A percentile compares a stretch with the other conserved stretches of the same genome.
These are phyloP conservation scores for Aleiodes sp. DNA, from an alignment of 1,140 invertebrate genomes.

Conservation along the genomic window DNA sequence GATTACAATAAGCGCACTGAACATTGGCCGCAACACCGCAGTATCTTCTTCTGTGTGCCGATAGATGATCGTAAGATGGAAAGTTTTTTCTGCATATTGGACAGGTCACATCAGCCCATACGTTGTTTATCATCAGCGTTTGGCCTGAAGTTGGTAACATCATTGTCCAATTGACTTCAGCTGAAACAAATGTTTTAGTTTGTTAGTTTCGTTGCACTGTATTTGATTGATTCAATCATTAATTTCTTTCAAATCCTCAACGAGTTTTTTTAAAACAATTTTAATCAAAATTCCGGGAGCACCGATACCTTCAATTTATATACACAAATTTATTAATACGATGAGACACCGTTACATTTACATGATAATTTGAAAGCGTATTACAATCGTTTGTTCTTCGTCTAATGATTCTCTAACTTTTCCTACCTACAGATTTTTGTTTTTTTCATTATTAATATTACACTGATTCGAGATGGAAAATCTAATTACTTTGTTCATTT, in stretches of 20 bases:
- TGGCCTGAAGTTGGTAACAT: too few relatives aligned
- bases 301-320: constrained; percentile 30
- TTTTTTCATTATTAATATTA: neutral
- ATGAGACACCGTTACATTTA: neutral
- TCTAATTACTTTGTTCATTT: neutral
- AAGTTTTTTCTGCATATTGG: constrained; percentile 63
- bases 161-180: too few relatives aligned
- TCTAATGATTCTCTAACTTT: neutral
- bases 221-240: too few relatives aligned
- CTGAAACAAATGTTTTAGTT: constrained; percentile 28
- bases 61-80: constrained; percentile 62
- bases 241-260: too few relatives aligned
- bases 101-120: too few relatives aligned
- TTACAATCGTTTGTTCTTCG: neutral
- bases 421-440: neutral
- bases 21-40: constrained; percentile 36
- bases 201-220: too few relatives aligned
- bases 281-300: neutral
- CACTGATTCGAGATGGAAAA: neutral
- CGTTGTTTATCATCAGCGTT: too few relatives aligned
- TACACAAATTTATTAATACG: constrained; percentile 46
- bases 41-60: constrained; percentile 56
- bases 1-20: constrained; percentile 32
- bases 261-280: neutral
- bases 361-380: constrained; percentile 3